Percentiles rank a stretch among this genome's conserved stretches.
Evolutionary conservation across 2,113 vertebrate genomes (phyloP).

Genomic region (Mesocricetus auratus): DNA sequence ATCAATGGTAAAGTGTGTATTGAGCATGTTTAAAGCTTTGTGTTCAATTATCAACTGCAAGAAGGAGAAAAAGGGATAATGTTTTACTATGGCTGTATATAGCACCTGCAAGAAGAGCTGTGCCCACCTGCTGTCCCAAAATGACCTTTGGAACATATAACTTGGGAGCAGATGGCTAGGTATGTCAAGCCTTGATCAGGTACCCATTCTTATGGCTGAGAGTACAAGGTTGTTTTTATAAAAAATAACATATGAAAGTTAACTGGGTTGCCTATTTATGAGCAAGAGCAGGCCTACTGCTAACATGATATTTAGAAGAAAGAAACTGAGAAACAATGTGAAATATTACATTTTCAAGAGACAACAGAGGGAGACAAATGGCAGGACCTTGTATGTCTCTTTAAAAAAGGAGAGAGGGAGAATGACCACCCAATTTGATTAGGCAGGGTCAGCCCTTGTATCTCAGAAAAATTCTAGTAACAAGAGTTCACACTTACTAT

Average conservation of each 20-base stretch:
- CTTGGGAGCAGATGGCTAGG: background rate
- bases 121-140: background rate
- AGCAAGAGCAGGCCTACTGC: background rate
- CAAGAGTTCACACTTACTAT: background rate
- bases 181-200: background rate
- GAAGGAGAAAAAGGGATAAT: background rate
- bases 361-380: background rate
- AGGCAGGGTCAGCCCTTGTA: background rate
- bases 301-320: background rate
- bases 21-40: background rate
- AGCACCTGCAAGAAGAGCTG: background rate
- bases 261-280: background rate
- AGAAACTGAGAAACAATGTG: background rate
- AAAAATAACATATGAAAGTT: background rate
- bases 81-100: rapidly evolving
- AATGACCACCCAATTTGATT: background rate
- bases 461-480: background rate
- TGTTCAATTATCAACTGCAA: background rate
- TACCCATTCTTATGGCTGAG: background rate
- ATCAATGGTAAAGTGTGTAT: background rate
- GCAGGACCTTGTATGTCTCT: background rate
- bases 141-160: rapidly evolving
- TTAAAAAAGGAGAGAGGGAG: background rate
- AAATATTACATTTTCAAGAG: background rate
- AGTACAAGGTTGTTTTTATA: background rate